Base-by-base conservation (phyloP, 2,888 invertebrate genomes). In the Lamellibrachia columna region DNA sequence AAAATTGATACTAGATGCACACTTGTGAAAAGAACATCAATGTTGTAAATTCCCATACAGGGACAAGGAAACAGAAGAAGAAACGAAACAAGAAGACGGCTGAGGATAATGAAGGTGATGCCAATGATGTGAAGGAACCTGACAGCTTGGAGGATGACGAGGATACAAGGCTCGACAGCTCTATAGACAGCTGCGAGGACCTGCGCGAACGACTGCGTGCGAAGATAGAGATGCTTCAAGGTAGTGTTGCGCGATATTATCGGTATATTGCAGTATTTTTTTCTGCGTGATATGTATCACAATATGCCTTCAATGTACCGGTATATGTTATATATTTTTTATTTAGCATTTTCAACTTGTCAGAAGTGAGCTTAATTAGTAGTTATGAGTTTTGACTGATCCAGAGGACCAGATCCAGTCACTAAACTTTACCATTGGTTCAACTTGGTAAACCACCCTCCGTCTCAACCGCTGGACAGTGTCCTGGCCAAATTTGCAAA, bases 211-310 rank as follows among this genome's bases (percentile, higher is more conserved):
- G 93, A 93, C 92, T 95, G 8, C 93, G 94, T 22, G 93, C 93
- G 7, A 94, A 94, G 90, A 94, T 95, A 60, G 93, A 94, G 40
- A 94, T 94, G 22, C 93, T 95, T 28, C 93, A 94, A 94, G 94
- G 94, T 95, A 90, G 40, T 40, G 40, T 40, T 40, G 40, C 40
- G 40, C 40, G 40, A 40, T 40, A 40, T 40, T 40, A 40, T 40
- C 40, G 40, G 40, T 40, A 40, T 40, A 40, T 40, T 40, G 40
- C 40, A 40, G 40, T 40, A 40, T 40, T 40, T 40, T 0, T 40
- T 40, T 40, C 40, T 40, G 40, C 0, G 40, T 40, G 40, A 40
- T 40, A 40, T 40, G 1, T 40, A 40, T 40, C 40, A 40, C 1
- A 40, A 40, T 40, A 40, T 40, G 40, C 40, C 40, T 40, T 40